Base-by-base conservation (phyloP, 2,888 invertebrate genomes). In the Spodoptera exigua region DNA sequence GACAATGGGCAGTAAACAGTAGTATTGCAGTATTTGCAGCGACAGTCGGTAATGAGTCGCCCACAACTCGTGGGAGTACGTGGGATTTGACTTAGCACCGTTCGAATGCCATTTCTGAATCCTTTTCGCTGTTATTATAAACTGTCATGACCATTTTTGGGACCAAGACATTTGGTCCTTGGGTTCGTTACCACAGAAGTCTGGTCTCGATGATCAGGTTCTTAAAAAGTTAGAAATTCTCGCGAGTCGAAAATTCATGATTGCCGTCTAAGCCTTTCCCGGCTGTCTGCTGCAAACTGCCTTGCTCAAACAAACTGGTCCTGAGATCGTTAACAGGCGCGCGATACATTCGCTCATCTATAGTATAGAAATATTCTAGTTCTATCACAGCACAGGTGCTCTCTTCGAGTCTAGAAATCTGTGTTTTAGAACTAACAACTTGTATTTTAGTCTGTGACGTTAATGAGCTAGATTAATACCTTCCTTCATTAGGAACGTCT, bases 1-100 rank as follows among this genome's bases (percentile, higher is more conserved):
- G 54, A 76, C 75, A 76, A 76, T 76, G 53, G 66, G 70, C 46
- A 65, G 62, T 76, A 75, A 75, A 69, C 68, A 69, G 70, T 67
- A 61, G 72, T 75, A 56, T 75, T 75, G 64, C 72, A 57, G 58
- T 60, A 59, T 59, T 48, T 55, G 52, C 60, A 37, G 46, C 57
- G 70, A 67, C 75, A 69, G 66, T 62, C 54, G 36, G 63, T 76
- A 76, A 76, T 76, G 65, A 76, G 55, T 63, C 70, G 73, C 73
- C 75, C 59, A 74, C 74, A 36, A 2, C 5, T 7, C 3, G 57
- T 59, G 41, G 52, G 62, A 45, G 62, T 67, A 71, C 69, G 72
- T 75, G 70, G 73, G 76, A 55, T 67, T 75, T 70, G 68, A 71
- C 70, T 69, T 63, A 69, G 68, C 52, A 59, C 64, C 55, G 55